Evolutionary conservation across 2,797 vertebrate species (phyloP), one percentile per base, ranked within the genome.

Genomic region (Xyrichtys novacula): DNA sequence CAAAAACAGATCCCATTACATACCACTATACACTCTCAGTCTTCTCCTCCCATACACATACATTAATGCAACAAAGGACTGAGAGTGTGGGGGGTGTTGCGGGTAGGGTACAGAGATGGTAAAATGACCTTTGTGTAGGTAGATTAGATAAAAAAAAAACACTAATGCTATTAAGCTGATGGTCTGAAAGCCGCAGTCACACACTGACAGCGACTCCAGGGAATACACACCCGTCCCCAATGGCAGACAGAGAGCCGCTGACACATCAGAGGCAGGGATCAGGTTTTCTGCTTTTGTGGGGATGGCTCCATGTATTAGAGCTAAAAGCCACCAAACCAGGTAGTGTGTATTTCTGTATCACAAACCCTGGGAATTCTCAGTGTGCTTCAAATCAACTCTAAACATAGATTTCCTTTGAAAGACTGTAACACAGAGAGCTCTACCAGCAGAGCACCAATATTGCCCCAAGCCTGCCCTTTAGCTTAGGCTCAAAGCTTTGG

Each of bases 101-200:
- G 61, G 44, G 66, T 46, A 53, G 44, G 60, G 57, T 81, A 67
- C 56, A 65, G 76, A 80, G 73, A 80, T 66, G 76, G 74, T 38
- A 63, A 67, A 80, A 82, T 69, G 59, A 77, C 65, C 69, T 88
- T 90, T 91, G 79, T 89, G 63, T 42, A 68, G 53, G 67, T 57
- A 89, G 85, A 92, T 92, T 90, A 86, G 86, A 92, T 92, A 85
- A 89, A 87, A 84, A 81, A 85, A 89, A 87, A 84, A 81, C 75
- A 85, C 69, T 88, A 91, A 93, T 89, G 85, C 71, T 67, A 90
- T 90, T 90, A 90, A 76, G 65, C 61, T 78, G 85, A 87, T 82
- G 85, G 80, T 70, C 79, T 91, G 76, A 93, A 90, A 92, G 89
- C 89, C 78, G 66, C 57, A 65, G 85, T 87, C 82, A 80, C 85